Base-by-base conservation (phyloP, 1,140 invertebrate species). In the Leptinotarsa undecemlineata region DNA sequence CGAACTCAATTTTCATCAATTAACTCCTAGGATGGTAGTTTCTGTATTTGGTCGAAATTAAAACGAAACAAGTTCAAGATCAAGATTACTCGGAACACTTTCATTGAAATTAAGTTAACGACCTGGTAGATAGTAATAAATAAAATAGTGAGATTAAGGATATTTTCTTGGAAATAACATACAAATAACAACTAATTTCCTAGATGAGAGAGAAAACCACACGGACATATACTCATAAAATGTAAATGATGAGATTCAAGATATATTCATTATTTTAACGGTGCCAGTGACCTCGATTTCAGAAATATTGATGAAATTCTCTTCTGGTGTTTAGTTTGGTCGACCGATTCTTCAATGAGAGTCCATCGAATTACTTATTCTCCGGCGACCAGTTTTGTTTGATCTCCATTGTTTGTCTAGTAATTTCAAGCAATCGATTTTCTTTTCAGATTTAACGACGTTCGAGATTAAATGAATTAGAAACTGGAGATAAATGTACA, bases 221-320 rank as follows among this genome's bases (percentile, higher is more conserved):
- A 19, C n/a, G 17, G 15, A n/a, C 20, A 33, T 66, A 23, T 5
- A 21, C 21, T 23, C 63, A 66, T 66, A 66, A 66, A 66, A 66
- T 66, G 63, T 23, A 26, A 64, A 64, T 23, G 11, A 64, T 64
- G 15, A 64, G 14, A 64, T 5, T 14, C 2, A 15, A 20, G 20
- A 33, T 2, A 66, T 23, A 17, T 17, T 57, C n/a, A 57, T 57
- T 57, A 57, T 19, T 57, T 19, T 17, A 57, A 57, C 51, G 33
- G 23, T 42, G 26, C 19, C 66, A 68, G n/a, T 68, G 66, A 68
- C 66, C 66, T 47, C 19, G n/a, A 68, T 68, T 68, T 64, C n/a
- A 42, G 33, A 68, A 68, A 68, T 68, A 68, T 47, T 66, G 26
- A 66, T 15, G 63, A 21, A 23, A 33, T 33, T 33, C 20, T 21